Evolutionary conservation across 64 coral and sea anemone species (phyloP).

Genomic region (Cladopsammia gracilis): DNA sequence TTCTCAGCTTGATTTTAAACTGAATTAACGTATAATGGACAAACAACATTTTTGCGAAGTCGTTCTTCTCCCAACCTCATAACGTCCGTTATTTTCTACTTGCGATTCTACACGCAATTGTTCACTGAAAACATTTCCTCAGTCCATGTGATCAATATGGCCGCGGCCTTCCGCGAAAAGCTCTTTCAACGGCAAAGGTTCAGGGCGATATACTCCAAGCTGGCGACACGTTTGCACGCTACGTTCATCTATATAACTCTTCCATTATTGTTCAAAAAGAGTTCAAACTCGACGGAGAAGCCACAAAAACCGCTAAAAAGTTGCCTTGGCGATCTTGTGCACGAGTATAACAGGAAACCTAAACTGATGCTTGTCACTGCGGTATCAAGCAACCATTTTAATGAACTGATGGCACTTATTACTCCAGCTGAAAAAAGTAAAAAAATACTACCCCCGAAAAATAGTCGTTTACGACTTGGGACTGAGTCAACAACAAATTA

Average conservation of each 20-base stretch:
- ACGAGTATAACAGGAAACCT: neutral
- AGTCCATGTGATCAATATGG: too few relatives aligned
- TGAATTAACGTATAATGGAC: too few relatives aligned
- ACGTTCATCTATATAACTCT: neutral
- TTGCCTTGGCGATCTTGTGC: neutral
- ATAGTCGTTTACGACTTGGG: constrained; percentile 41
- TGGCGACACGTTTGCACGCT: neutral
- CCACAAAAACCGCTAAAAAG: neutral
- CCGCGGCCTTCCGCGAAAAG: too few relatives aligned
- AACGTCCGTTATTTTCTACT: too few relatives aligned
- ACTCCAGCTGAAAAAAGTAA: neutral
- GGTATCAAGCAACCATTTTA: constrained; percentile 46
- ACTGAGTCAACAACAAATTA: neutral
- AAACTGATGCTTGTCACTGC: constrained; percentile 40
- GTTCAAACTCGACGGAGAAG: neutral
- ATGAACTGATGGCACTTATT: constrained; percentile 38
- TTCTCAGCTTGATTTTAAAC: too few relatives aligned
- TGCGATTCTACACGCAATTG: too few relatives aligned
- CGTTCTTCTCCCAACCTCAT: too few relatives aligned
- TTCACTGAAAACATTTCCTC: too few relatives aligned
- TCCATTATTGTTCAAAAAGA: neutral
- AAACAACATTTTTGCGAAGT: too few relatives aligned
- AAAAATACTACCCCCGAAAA: neutral
- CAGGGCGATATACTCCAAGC: too few relatives aligned
- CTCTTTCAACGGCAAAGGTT: too few relatives aligned